phyloP scores from a whole-genome alignment of 2,113 vertebrate genomes.

The Pimephales promelas region DNA sequence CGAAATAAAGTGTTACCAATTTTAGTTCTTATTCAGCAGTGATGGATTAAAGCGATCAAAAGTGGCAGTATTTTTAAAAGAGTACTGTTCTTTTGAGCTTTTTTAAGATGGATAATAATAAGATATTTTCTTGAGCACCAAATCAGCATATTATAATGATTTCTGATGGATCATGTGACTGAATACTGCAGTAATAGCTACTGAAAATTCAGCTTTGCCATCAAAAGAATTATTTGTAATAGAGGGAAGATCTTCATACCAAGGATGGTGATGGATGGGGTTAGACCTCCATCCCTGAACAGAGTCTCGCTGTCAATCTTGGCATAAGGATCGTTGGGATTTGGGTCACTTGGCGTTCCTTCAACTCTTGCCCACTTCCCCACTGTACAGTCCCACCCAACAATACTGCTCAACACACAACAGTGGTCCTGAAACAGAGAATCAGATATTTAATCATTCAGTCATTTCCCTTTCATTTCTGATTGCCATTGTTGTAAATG shows the following conservation, averaged over 20 bases:
- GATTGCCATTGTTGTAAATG: background rate
- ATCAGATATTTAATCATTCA: background rate
- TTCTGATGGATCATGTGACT: background rate
- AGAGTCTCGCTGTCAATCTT: constrained; percentile 97
- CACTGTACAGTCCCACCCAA: constrained; percentile 95
- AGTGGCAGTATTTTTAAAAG: background rate
- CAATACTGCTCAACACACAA: constrained; percentile 95
- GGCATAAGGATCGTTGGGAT: constrained; percentile 94
- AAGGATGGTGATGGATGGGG: constrained; percentile 95
- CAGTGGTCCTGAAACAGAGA: constrained; percentile 86
- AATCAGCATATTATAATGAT: background rate
- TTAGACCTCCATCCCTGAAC: constrained; percentile 93
- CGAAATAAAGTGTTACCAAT: too few relatives aligned
- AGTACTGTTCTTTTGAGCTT: background rate
- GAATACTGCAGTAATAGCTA: background rate
- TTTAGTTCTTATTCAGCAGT: background rate
- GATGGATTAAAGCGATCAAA: background rate
- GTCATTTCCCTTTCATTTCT: background rate
- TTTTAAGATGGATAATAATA: background rate
- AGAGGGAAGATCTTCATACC: constrained; percentile 72
- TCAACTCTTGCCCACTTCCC: constrained; percentile 96
- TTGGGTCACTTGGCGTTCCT: constrained; percentile 95
- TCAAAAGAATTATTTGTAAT: background rate
- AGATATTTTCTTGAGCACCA: background rate
- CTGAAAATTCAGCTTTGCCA: background rate